Percentiles rank a stretch among this genome's conserved stretches.
These are phyloP conservation scores for Garrulus glandarius DNA, from an alignment of 2,797 vertebrate genomes.

Conservation along the genomic window DNA sequence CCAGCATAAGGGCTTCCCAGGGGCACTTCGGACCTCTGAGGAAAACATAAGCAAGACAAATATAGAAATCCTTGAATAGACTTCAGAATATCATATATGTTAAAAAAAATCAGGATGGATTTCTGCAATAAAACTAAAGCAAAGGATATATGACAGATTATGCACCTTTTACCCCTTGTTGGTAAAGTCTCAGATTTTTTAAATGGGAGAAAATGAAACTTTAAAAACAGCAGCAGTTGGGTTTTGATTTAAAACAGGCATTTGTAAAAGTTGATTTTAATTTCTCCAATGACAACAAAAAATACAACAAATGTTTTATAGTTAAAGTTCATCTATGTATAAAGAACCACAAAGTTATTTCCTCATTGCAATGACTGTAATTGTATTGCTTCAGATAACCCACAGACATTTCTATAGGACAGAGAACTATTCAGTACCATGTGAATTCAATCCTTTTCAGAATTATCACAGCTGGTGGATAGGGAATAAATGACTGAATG, in stretches of 20 bases:
- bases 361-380: conserved; percentile 4
- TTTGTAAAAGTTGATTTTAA: neutral
- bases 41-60: neutral
- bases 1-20: neutral
- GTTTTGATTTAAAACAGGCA: neutral
- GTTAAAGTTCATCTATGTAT: neutral
- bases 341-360: conserved; percentile 36
- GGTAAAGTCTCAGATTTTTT: neutral
- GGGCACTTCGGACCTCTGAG: neutral
- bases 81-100: neutral
- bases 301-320: neutral
- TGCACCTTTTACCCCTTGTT: neutral
- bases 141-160: neutral
- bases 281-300: neutral
- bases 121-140: neutral
- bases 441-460: conserved; percentile 33
- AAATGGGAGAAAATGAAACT: neutral
- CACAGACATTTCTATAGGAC: conserved; percentile 27
- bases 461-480: conserved; percentile 25
- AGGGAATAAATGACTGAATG: conserved; percentile 28
- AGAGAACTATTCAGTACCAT: conserved; percentile 41
- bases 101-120: neutral
- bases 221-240: neutral
- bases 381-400: conserved; percentile 7
- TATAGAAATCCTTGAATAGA: neutral